Conservation (phyloP, 64 coral and sea anemone species). For the Pachyseris speciosa region DNA sequence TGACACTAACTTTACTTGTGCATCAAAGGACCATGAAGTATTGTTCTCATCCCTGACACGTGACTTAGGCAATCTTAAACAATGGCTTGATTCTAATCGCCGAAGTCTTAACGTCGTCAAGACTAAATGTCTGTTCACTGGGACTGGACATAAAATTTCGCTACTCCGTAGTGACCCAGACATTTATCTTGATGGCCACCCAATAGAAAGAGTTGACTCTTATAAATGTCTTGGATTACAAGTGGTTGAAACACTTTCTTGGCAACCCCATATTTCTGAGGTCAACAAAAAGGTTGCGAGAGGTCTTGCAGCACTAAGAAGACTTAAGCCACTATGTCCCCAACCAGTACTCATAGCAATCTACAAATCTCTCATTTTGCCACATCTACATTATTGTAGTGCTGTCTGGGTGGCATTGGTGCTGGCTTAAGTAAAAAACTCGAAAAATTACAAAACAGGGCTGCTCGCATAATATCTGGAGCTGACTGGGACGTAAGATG, state of each 20-base stretch:
- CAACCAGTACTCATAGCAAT: too few relatives aligned
- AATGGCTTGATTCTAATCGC: constrained; percentile 22
- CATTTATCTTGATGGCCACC: neutral
- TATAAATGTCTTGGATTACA: neutral
- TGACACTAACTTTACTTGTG: constrained; percentile 25
- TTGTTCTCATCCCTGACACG: neutral
- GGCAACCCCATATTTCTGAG: neutral
- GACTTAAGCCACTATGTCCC: too few relatives aligned
- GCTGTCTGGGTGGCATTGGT: constrained; percentile 4
- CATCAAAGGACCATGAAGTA: neutral
- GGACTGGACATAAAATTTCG: neutral
- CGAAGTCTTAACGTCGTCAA: constrained; percentile 15
- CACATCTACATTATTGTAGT: constrained; percentile 2
- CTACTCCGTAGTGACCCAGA: neutral
- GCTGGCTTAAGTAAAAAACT: neutral
- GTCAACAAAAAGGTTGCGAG: too few relatives aligned
- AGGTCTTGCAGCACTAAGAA: too few relatives aligned
- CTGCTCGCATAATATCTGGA: neutral
- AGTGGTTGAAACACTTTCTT: neutral
- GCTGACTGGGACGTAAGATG: constrained; percentile 16
- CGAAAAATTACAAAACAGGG: constrained; percentile 36
- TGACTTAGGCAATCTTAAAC: neutral
- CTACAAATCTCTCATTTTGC: neutral
- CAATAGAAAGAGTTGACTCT: too few relatives aligned
- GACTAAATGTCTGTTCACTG: constrained; percentile 1